Evolutionary conservation across 35 echinoderm and acorn worm species (phyloP).

Genomic region (Eucidaris tribuloides): DNA sequence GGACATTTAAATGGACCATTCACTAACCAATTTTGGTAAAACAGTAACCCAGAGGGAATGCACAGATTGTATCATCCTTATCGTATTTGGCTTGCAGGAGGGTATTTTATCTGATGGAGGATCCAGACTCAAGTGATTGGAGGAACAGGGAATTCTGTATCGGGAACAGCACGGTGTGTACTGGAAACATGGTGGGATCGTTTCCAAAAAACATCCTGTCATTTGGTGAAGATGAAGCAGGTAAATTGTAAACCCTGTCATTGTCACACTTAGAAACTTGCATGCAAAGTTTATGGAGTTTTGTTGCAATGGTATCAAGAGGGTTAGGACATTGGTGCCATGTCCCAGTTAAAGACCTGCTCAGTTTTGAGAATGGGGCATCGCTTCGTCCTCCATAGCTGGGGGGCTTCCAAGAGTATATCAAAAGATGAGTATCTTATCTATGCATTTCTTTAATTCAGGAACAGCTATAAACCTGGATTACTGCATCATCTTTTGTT

Average conservation of each 20-base stretch:
- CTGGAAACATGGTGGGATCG: background rate
- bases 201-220: conserved; percentile 16
- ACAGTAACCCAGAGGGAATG: too few relatives aligned
- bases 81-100: conserved; percentile 10
- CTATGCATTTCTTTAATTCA: too few relatives aligned
- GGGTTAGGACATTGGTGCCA: background rate
- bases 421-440: too few relatives aligned
- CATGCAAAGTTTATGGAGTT: too few relatives aligned
- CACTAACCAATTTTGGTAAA: too few relatives aligned
- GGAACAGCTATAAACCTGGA: too few relatives aligned
- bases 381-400: background rate
- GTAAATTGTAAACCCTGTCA: background rate
- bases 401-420: background rate
- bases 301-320: background rate
- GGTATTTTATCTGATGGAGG: background rate
- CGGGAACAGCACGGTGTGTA: conserved; percentile 16
- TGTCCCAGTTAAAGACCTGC: background rate
- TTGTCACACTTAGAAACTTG: too few relatives aligned
- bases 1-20: too few relatives aligned
- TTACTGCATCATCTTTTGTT: too few relatives aligned
- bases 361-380: background rate
- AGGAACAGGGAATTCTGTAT: background rate
- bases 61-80: background rate
- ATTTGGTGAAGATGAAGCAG: conserved; percentile 36
- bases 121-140: background rate